Evolutionary conservation across 2,888 invertebrate species (phyloP).

Genomic region (Thalpophila matura): DNA sequence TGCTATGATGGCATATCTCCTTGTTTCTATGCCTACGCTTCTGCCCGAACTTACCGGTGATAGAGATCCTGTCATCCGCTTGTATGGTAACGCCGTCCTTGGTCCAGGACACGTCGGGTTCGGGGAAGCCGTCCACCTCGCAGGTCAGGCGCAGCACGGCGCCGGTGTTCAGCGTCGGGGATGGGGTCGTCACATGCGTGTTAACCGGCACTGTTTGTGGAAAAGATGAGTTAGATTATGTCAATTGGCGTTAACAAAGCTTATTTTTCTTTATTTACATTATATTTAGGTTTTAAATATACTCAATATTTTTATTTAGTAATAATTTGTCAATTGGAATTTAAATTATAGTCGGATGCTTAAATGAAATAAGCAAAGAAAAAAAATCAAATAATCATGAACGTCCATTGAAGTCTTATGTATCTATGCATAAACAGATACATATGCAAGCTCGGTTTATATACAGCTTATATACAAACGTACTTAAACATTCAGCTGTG

Average conservation of each 20-base stretch:
- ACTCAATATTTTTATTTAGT: too few relatives aligned
- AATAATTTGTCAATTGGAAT: too few relatives aligned
- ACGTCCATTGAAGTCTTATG: neutral
- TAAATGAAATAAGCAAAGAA: too few relatives aligned
- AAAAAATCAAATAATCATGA: neutral
- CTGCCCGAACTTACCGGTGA: constrained; percentile 92
- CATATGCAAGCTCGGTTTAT: constrained; percentile 10
- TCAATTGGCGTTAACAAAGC: too few relatives aligned
- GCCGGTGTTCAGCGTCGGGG: constrained; percentile 92
- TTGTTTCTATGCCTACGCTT: too few relatives aligned
- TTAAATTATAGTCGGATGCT: too few relatives aligned
- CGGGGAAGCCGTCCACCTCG: constrained; percentile 94
- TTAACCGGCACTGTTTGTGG: constrained; percentile 91
- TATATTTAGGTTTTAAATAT: too few relatives aligned
- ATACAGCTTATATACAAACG: constrained; percentile 22
- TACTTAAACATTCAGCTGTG: neutral
- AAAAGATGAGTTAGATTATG: constrained; percentile 13
- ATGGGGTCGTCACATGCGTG: constrained; percentile 91
- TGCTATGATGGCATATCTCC: too few relatives aligned
- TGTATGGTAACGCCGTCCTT: constrained; percentile 92
- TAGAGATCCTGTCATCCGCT: constrained; percentile 90
- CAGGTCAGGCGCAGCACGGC: constrained; percentile 94
- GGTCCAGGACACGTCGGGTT: constrained; percentile 95
- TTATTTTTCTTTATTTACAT: too few relatives aligned
- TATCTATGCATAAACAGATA: neutral